Base-by-base conservation (phyloP, 2,797 vertebrate species). In the Ctenosaura bakeri region DNA sequence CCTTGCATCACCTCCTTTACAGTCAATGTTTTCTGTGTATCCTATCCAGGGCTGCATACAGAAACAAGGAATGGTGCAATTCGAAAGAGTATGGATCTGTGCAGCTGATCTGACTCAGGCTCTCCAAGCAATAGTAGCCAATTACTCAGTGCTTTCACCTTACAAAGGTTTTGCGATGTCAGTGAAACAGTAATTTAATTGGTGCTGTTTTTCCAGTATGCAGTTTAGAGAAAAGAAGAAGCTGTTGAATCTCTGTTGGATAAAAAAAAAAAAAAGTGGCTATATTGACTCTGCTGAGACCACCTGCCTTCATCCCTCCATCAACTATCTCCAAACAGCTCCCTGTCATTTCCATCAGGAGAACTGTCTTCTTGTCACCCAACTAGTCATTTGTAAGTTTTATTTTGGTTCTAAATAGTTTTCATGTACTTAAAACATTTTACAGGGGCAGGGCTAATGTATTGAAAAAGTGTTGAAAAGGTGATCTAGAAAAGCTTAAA, bases 61-160 rank as follows among this genome's bases (percentile, higher is more conserved):
- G 59, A 87, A 94, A 82, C 7, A 32, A 8, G 82, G 22, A 89
- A 1, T 1, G 26, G 59, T 87, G 29, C 42, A 42, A 18, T 89
- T 69, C 93, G 90, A 18, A 88, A 81, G 77, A 2, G 3, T 0
- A 8, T 26, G n/a, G 4, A 50, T 59, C 14, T 0, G 0, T 24
- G 2, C 5, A 79, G 62, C 35, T 50, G 38, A 10, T 46, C 66
- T 85, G 77, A 76, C 0, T 42, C n/a, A 20, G 54, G 42, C 7
- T 64, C 52, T 50, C 42, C n/a, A 79, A 0, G 14, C 10, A 16
- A 32, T 6, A 56, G 6, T 88, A 91, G 66, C 59, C 77, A 12
- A 10, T 29, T 87, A 38, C 42, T 46, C 42, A 56, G 4, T 3
- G 10, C 6, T 85, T 92, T 85, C 12, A 35, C 87, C 46, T 73